Evolutionary conservation across 2,797 vertebrate genomes (phyloP).

Genomic region (Glossophaga mutica): DNA sequence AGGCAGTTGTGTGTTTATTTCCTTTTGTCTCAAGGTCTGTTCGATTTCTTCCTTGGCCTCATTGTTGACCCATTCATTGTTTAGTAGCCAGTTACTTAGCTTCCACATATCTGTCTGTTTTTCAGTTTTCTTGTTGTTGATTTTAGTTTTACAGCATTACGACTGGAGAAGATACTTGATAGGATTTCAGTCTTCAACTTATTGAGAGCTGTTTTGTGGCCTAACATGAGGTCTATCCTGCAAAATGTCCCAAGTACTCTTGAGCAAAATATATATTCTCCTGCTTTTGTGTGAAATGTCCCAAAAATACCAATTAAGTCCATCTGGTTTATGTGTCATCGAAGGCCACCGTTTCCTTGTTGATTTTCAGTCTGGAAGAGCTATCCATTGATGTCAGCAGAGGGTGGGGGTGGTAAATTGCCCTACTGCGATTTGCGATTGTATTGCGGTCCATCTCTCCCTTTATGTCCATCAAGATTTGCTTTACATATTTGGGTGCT

Average conservation of each 20-base stretch:
- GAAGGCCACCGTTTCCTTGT: neutral
- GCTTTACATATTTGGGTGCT: neutral
- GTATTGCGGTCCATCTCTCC: neutral
- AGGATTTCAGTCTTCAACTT: neutral
- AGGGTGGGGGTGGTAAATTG: neutral
- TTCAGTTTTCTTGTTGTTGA: neutral
- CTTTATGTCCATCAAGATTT: neutral
- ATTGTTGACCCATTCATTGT: neutral
- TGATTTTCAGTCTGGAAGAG: neutral
- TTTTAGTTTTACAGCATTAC: neutral
- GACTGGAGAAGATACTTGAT: neutral
- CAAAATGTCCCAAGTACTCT: neutral
- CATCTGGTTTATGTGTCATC: neutral
- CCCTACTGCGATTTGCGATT: neutral
- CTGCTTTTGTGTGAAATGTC: neutral
- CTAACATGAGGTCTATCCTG: neutral
- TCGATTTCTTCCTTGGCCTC: neutral
- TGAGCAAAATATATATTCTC: neutral
- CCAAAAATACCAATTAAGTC: neutral
- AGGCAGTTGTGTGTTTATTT: neutral
- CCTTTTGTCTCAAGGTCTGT: neutral
- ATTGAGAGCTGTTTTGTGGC: neutral
- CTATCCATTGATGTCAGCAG: no score
- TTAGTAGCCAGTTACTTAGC: neutral
- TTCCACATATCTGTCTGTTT: neutral